Evolutionary conservation across 1,140 invertebrate species (phyloP), one percentile per base, ranked within the genome.

Genomic region (Hestina assimilis): DNA sequence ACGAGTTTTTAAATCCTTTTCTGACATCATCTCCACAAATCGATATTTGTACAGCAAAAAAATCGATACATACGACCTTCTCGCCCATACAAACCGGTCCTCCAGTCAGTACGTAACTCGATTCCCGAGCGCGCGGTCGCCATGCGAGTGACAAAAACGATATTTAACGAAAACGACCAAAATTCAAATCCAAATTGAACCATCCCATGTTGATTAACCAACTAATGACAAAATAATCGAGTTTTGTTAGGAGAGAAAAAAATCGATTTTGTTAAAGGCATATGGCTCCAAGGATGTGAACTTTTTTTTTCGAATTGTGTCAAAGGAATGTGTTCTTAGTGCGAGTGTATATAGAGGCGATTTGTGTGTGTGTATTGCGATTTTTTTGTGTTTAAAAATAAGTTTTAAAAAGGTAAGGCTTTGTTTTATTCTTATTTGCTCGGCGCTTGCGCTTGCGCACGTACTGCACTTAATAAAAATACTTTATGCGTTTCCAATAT

Each of bases 221-320:
- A 33, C 14, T 33, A 7, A 14, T 33, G 4, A 4, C 7, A 8
- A 33, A 33, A 19, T 17, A 3, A 19, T 38, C 33, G 33, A 38
- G 33, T 59, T 63, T 59, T 26, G 26, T 58, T 50, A 60, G 54
- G 50, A 55, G 28, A 33, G n/a, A 67, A 58, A 54, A 24, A n/a
- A 46, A 45, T 62, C 58, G 33, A 62, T 46, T 17, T n/a, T n/a
- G n/a, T n/a, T n/a, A 35, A 50, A 70, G 69, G 60, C 68, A 72
- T 73, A 72, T 69, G 69, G 66, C 60, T 69, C 65, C 64, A 76
- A 84, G 75, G 73, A 84, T 84, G 79, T 79, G 73, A 78, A 66
- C 56, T 59, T 50, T 53, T 67, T 69, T 53, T 57, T 56, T 50
- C 61, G 58, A 62, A 68, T 35, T 42, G 41, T 43, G 51, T 42